Conservation (phyloP, 2,113 vertebrate species). For the Hepsetus odoe region DNA sequence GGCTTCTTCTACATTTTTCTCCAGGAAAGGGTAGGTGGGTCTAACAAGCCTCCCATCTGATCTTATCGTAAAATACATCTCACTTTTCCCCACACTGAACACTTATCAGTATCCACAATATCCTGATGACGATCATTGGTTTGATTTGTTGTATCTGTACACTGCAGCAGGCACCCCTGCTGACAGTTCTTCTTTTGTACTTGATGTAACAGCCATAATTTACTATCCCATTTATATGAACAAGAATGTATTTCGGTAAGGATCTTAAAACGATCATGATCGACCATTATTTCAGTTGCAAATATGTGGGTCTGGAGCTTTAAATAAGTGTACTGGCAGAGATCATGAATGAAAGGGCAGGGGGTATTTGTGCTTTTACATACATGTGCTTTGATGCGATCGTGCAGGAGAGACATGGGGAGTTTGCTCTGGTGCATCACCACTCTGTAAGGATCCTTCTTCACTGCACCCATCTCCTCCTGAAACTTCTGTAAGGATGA, state of each 20-base stretch:
- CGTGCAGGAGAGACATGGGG: slow-evolving; percentile 93
- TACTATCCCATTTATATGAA: background rate
- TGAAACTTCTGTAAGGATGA: slow-evolving; percentile 95
- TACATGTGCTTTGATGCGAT: slow-evolving; percentile 89
- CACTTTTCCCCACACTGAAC: background rate
- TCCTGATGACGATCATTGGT: background rate
- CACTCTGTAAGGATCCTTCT: slow-evolving; percentile 94
- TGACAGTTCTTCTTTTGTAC: background rate
- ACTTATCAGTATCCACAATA: background rate
- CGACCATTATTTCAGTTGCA: background rate
- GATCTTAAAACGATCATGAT: background rate
- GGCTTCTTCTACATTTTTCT: background rate
- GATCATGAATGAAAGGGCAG: background rate
- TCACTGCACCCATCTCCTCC: slow-evolving; percentile 90
- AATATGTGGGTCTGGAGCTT: background rate
- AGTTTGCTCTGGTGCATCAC: slow-evolving; percentile 93
- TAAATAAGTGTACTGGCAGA: background rate
- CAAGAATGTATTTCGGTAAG: background rate
- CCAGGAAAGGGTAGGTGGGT: background rate
- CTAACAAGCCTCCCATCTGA: background rate
- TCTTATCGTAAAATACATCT: background rate
- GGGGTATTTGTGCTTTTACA: slow-evolving; percentile 62
- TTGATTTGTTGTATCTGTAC: background rate
- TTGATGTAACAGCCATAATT: background rate
- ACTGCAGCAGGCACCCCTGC: background rate